Percentiles rank a stretch among this genome's conserved stretches.
Conservation (phyloP, 2,888 invertebrate genomes). For the Heliconius charithonia region DNA sequence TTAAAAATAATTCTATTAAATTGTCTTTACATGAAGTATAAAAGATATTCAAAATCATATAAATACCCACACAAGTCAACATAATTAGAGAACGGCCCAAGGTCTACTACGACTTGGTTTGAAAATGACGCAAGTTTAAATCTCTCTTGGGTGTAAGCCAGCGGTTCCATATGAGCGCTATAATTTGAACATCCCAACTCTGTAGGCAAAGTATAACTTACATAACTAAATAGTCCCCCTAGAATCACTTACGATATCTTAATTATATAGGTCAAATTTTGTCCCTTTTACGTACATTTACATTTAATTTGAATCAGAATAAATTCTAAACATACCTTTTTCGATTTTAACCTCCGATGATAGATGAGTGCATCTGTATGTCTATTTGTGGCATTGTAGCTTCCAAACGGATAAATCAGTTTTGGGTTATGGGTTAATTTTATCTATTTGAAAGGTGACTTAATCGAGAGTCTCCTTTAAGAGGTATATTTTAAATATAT, state of each 20-base stretch:
- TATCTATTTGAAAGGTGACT: too few relatives aligned
- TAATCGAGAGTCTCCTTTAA: too few relatives aligned
- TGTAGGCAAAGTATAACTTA: conserved; percentile 13
- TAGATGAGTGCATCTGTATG: not conserved
- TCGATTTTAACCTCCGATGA: not conserved
- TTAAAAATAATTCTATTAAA: not conserved
- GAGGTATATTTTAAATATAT: too few relatives aligned
- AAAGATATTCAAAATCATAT: not conserved
- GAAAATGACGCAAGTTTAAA: conserved; percentile 44
- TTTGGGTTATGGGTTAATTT: not conserved
- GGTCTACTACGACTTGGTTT: conserved; percentile 39
- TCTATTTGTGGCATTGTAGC: not conserved
- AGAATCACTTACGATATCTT: not conserved
- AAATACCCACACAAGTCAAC: conserved; percentile 1
- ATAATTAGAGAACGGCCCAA: conserved; percentile 36
- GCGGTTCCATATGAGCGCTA: conserved; percentile 36
- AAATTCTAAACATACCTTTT: not conserved
- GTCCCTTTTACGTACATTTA: not conserved
- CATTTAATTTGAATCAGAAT: not conserved
- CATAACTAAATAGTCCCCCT: conserved; percentile 11
- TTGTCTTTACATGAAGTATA: not conserved
- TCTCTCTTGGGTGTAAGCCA: conserved; percentile 46
- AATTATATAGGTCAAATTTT: conserved; percentile 10
- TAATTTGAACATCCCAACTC: conserved; percentile 36
- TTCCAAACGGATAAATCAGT: not conserved